phyloP scores from a whole-genome alignment of 2,113 vertebrate species.

The Trematomus loennbergii region DNA sequence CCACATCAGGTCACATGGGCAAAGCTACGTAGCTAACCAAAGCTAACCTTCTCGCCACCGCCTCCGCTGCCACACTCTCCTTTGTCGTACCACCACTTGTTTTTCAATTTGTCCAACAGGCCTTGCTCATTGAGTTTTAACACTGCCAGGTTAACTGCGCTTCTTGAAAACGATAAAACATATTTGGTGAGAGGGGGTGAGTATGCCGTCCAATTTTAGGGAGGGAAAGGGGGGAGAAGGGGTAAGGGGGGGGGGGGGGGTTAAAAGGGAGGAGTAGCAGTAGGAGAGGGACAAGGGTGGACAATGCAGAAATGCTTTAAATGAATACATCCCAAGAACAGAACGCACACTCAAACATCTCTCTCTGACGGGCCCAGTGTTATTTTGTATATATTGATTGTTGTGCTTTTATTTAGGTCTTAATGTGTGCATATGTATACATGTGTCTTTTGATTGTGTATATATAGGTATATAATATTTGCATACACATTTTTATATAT shows the following conservation, averaged over 20 bases:
- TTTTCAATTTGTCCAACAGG: constrained; percentile 99
- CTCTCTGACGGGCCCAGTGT: not conserved
- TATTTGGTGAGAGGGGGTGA: constrained; percentile 95
- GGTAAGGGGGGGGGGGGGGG: constrained; percentile 44
- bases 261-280: constrained; percentile 68
- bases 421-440: too few relatives aligned
- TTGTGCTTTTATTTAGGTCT: not conserved
- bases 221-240: constrained; percentile 35
- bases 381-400: too few relatives aligned
- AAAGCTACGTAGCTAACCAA: constrained; percentile 88
- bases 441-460: not conserved
- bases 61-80: constrained; percentile 99
- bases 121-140: constrained; percentile 99
- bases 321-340: constrained; percentile 34
- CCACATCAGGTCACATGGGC: constrained; percentile 88
- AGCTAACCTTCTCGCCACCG: constrained; percentile 99
- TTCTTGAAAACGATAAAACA: constrained; percentile 99
- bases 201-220: constrained; percentile 76
- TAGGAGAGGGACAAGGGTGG: constrained; percentile 73
- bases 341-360: constrained; percentile 52
- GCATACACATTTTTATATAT: too few relatives aligned
- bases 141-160: constrained; percentile 99
- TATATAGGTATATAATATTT: too few relatives aligned
- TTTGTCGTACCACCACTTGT: constrained; percentile 99
- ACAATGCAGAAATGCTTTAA: constrained; percentile 67